Evolutionary conservation across 2,797 vertebrate species (phyloP).

Genomic region (Anguilla pacifica): DNA sequence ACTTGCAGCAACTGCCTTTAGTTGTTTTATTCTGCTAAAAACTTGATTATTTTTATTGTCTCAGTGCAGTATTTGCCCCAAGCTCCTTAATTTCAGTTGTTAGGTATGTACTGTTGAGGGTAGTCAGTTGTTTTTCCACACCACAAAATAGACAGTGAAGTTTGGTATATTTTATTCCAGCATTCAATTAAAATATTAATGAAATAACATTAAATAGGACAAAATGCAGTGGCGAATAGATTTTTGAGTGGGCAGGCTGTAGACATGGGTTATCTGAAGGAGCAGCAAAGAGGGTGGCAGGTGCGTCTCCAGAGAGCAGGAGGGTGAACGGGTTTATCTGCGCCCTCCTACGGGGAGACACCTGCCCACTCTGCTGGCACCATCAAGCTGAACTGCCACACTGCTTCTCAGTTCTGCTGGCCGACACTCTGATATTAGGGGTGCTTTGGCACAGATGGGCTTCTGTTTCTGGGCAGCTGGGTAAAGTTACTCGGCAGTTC

Average conservation of each 20-base stretch:
- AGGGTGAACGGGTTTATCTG: constrained; percentile 24
- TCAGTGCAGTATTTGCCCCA: not conserved
- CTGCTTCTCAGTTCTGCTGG: constrained; percentile 60
- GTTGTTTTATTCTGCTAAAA: not conserved
- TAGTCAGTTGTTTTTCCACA: not conserved
- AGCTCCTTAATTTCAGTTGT: not conserved
- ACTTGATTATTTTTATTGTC: not conserved
- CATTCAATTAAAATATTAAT: not conserved
- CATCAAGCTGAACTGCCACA: constrained; percentile 35
- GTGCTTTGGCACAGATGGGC: constrained; percentile 51
- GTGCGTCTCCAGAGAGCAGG: constrained; percentile 2
- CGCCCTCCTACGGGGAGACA: constrained; percentile 61
- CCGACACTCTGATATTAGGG: constrained; percentile 47
- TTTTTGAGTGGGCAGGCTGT: not conserved
- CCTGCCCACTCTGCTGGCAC: constrained; percentile 63
- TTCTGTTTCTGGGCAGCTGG: constrained; percentile 67
- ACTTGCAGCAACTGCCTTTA: not conserved
- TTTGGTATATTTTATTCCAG: not conserved
- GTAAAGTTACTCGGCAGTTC: constrained; percentile 33
- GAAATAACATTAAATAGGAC: not conserved
- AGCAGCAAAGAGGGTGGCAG: not conserved
- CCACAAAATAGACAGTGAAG: not conserved
- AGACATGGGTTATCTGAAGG: not conserved
- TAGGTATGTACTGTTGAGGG: not conserved
- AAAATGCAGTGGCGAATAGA: not conserved